Evolutionary conservation across 2,113 vertebrate genomes (phyloP).

Genomic region (Micronisus gabar): DNA sequence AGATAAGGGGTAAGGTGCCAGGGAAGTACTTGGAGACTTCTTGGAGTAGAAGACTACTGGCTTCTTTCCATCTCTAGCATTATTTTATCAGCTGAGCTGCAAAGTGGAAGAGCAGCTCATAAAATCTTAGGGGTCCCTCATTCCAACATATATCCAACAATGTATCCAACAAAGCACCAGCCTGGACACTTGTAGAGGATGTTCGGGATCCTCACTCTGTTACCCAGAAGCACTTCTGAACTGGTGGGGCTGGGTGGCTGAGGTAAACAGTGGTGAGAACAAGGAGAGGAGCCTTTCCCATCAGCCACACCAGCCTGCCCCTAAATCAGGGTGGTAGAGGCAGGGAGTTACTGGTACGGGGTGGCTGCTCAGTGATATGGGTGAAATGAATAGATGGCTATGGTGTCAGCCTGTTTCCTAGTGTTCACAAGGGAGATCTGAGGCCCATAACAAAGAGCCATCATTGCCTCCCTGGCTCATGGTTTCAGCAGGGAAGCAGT

Average conservation of each 20-base stretch:
- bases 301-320: not conserved
- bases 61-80: not conserved
- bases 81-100: not conserved
- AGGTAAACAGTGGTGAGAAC: not conserved
- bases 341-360: not conserved
- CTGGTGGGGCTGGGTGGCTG: not conserved
- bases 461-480: not conserved
- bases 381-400: not conserved
- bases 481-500: not conserved
- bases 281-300: not conserved
- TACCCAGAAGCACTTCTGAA: not conserved
- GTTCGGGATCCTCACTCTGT: not conserved
- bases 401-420: not conserved
- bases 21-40: not conserved
- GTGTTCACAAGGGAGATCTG: not conserved
- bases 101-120: not conserved
- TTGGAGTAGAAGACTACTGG: not conserved
- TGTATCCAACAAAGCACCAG: not conserved
- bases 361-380: not conserved
- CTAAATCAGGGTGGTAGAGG: not conserved
- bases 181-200: not conserved
- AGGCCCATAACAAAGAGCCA: not conserved
- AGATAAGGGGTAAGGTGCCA: not conserved
- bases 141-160: not conserved
- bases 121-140: not conserved